phyloP scores from a whole-genome alignment of 2,888 invertebrate genomes.

The Gymnocheta viridis region DNA sequence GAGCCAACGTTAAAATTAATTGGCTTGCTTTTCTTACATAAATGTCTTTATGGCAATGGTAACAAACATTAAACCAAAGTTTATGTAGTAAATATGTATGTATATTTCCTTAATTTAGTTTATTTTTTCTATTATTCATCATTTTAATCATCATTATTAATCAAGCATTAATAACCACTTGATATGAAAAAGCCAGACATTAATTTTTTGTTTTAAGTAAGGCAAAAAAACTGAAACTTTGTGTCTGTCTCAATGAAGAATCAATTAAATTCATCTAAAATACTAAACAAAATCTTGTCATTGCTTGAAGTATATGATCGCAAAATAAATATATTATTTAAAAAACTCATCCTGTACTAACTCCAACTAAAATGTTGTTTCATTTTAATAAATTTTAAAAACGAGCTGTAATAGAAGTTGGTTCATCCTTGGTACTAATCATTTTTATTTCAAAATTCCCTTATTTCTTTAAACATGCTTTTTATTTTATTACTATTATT shows the following conservation, averaged over 20 bases:
- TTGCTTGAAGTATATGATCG: constrained; percentile 54
- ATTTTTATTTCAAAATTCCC: neutral
- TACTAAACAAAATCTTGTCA: constrained; percentile 57
- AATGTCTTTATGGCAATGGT: constrained; percentile 6
- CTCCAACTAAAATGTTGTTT: constrained; percentile 40
- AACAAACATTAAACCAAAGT: constrained; percentile 29
- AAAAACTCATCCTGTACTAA: constrained; percentile 26
- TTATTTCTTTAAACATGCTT: neutral
- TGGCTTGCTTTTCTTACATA: constrained; percentile 8
- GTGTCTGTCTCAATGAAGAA: constrained; percentile 67
- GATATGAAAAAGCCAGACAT: constrained; percentile 43
- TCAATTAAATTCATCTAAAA: constrained; percentile 65
- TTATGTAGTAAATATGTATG: constrained; percentile 32
- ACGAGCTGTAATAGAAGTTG: neutral
- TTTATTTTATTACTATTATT: constrained; percentile 1
- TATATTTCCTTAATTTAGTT: constrained; percentile 9
- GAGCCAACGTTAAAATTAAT: neutral
- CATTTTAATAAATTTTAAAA: constrained; percentile 8
- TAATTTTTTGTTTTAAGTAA: constrained; percentile 29
- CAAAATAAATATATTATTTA: constrained; percentile 30
- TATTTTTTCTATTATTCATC: constrained; percentile 7
- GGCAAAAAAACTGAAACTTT: constrained; percentile 25
- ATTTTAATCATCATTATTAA: constrained; percentile 30
- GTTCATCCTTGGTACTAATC: neutral
- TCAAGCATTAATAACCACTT: constrained; percentile 11